Percentiles rank a stretch among this genome's conserved stretches.
These are phyloP conservation scores for Phasianus colchicus DNA, from an alignment of 2,113 vertebrate species.

Conservation along the genomic window DNA sequence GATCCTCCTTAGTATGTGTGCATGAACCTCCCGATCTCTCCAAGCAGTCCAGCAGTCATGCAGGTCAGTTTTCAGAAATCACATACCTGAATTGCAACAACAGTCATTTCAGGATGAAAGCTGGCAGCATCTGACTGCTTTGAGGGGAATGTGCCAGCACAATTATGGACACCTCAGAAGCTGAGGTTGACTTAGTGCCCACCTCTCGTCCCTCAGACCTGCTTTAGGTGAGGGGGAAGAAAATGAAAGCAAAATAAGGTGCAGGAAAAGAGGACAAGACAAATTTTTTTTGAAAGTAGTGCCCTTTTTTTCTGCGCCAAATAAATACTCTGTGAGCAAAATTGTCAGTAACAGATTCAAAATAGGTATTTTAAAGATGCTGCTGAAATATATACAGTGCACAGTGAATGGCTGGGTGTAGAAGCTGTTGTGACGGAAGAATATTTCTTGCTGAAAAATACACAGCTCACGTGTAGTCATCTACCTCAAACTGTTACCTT, in stretches of 20 bases:
- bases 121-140: background rate
- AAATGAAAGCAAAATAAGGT: fast-evolving
- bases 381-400: background rate
- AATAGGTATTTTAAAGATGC: background rate
- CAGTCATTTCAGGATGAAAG: background rate
- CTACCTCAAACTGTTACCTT: background rate
- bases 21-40: background rate
- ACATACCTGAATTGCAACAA: background rate
- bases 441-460: background rate
- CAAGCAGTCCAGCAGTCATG: background rate
- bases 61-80: background rate
- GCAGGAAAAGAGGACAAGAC: background rate
- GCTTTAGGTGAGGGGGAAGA: background rate
- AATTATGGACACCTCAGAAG: background rate
- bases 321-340: background rate
- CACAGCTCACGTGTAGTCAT: background rate
- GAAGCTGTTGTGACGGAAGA: background rate
- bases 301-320: background rate
- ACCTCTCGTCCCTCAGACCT: background rate
- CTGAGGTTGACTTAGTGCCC: background rate
- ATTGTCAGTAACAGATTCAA: background rate
- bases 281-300: background rate
- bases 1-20: background rate
- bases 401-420: background rate
- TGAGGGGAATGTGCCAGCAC: background rate